Evolutionary conservation across 2,113 vertebrate species (phyloP).

Genomic region (Lophius piscatorius): DNA sequence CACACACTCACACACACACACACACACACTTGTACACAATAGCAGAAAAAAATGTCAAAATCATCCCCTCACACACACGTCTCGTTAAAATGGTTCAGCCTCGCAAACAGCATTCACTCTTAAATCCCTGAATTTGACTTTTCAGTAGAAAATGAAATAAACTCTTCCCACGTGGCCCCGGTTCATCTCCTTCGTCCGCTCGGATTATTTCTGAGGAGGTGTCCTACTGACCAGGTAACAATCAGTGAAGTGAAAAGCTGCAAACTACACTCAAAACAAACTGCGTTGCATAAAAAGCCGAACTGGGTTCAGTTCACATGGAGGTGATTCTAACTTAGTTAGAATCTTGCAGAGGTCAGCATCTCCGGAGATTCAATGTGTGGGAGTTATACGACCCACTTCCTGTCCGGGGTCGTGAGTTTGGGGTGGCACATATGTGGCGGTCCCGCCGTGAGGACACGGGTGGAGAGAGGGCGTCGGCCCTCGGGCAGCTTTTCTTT

Average conservation of each 20-base stretch:
- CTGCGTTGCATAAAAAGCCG: constrained; percentile 49
- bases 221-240: constrained; percentile 42
- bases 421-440: too few relatives aligned
- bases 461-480: too few relatives aligned
- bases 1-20: too few relatives aligned
- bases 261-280: constrained; percentile 40
- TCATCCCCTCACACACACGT: neutral
- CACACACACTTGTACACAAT: too few relatives aligned
- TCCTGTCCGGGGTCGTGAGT: too few relatives aligned
- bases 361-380: neutral
- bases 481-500: too few relatives aligned
- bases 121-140: constrained; percentile 69
- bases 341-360: constrained; percentile 1
- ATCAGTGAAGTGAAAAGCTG: constrained; percentile 50
- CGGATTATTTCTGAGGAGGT: constrained; percentile 3
- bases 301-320: constrained; percentile 12
- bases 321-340: constrained; percentile 21
- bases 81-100: constrained; percentile 17
- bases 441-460: too few relatives aligned
- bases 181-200: constrained; percentile 25
- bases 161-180: constrained; percentile 38
- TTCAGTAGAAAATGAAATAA: constrained; percentile 39
- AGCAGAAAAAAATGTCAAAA: too few relatives aligned
- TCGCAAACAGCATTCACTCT: constrained; percentile 43
- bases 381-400: too few relatives aligned